phyloP scores from a whole-genome alignment of 2,113 vertebrate species.

The Sminthopsis crassicaudata region DNA sequence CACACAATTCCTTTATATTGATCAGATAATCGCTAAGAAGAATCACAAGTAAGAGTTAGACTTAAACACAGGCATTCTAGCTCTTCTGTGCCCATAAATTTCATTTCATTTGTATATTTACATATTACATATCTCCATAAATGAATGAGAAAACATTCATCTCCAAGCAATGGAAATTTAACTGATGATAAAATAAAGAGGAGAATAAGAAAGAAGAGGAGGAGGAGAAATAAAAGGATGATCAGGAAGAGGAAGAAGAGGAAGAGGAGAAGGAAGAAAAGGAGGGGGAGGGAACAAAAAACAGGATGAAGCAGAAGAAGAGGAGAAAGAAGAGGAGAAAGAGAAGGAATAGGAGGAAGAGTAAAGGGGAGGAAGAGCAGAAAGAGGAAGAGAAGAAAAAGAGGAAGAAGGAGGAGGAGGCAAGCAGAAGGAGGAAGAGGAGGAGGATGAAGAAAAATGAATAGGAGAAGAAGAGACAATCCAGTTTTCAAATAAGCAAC shows the following conservation, averaged over 20 bases:
- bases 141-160: background rate
- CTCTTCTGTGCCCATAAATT: background rate
- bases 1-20: background rate
- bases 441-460: too few species aligned
- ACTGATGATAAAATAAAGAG: background rate
- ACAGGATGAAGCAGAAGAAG: too few species aligned
- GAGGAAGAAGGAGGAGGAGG: too few species aligned
- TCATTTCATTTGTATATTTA: background rate
- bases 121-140: background rate
- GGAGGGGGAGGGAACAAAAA: too few species aligned
- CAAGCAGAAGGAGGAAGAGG: too few species aligned
- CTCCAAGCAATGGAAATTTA: background rate
- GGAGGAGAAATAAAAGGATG: too few species aligned
- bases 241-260: too few species aligned
- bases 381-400: too few species aligned
- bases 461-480: background rate
- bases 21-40: slow-evolving; percentile 16
- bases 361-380: too few species aligned
- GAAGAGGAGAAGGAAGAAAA: too few species aligned
- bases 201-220: background rate
- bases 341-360: too few species aligned
- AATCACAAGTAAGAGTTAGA: background rate
- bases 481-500: background rate
- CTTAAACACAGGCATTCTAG: background rate
- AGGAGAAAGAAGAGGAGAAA: too few species aligned